Percentiles rank a stretch among this genome's conserved stretches.
Evolutionary conservation across 2,888 invertebrate genomes (phyloP).

Genomic region (Drosophila nigritarsus): DNA sequence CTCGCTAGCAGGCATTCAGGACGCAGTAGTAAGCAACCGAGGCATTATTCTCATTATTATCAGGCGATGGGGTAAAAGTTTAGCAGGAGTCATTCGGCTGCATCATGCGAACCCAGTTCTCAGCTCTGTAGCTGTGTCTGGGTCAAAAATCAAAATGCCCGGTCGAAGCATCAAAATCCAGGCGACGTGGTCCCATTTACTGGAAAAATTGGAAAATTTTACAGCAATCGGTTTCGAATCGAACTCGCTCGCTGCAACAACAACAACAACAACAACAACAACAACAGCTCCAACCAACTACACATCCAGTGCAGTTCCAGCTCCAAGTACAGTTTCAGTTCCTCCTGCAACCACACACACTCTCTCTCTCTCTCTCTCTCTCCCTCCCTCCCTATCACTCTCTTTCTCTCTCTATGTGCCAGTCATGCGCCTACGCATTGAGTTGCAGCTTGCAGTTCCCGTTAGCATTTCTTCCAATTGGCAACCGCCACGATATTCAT

Average conservation of each 20-base stretch:
- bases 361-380: background rate
- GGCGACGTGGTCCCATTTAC: background rate
- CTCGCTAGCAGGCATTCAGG: slow-evolving; percentile 59
- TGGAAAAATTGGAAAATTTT: slow-evolving; percentile 40
- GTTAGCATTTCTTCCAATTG: slow-evolving; percentile 19
- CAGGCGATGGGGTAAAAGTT: slow-evolving; percentile 3
- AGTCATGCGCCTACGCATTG: slow-evolving; percentile 50
- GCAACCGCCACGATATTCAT: slow-evolving; percentile 34
- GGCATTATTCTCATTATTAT: background rate
- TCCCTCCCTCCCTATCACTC: background rate
- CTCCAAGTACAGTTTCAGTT: slow-evolving; percentile 1
- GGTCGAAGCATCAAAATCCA: background rate
- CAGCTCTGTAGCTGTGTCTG: slow-evolving; percentile 16
- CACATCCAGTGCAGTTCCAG: background rate
- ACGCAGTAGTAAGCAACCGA: slow-evolving; percentile 35
- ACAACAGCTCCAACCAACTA: slow-evolving; percentile 19
- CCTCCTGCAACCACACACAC: slow-evolving; percentile 16
- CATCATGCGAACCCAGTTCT: slow-evolving; percentile 35
- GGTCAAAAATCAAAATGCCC: slow-evolving; percentile 26
- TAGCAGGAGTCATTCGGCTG: slow-evolving; percentile 13
- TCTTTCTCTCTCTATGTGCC: slow-evolving; percentile 1
- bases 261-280: background rate
- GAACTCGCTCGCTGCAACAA: slow-evolving; percentile 22
- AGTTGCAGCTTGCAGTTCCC: slow-evolving; percentile 17
- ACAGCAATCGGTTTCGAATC: slow-evolving; percentile 45